phyloP scores from a whole-genome alignment of 1,140 invertebrate genomes.

The Patella vulgata region DNA sequence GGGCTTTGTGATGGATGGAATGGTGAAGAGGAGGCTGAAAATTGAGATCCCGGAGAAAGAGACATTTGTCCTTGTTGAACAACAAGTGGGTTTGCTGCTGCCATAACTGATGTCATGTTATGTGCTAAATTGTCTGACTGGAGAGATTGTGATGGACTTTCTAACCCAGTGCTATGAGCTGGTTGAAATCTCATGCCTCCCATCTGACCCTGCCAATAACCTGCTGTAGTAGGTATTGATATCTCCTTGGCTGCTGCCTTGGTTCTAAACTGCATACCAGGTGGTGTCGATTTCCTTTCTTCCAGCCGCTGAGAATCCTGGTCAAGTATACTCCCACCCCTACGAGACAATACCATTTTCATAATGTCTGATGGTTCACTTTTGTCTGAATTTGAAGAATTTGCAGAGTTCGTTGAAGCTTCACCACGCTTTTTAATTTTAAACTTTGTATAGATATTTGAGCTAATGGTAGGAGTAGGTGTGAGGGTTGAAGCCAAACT shows the following conservation, averaged over 20 bases:
- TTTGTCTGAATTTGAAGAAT: constrained; percentile 44
- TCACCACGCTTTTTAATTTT: constrained; percentile 67
- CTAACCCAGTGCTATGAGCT: too few species aligned
- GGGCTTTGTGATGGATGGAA: constrained; percentile 4
- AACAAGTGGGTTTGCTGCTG: too few species aligned
- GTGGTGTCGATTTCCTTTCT: constrained; percentile 72
- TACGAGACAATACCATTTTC: constrained; percentile 84
- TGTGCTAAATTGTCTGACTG: too few species aligned
- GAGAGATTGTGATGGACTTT: too few species aligned
- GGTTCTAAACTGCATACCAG: neutral
- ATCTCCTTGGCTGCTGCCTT: neutral
- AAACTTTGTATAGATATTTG: constrained; percentile 61
- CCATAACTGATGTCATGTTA: too few species aligned
- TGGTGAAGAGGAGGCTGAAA: constrained; percentile 5
- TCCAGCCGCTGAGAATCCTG: constrained; percentile 94
- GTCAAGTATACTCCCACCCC: constrained; percentile 89
- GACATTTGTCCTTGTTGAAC: too few species aligned
- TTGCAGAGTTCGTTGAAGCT: constrained; percentile 14
- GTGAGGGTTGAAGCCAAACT: constrained; percentile 27
- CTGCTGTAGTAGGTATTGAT: neutral
- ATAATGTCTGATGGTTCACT: constrained; percentile 90
- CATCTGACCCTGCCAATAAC: too few species aligned
- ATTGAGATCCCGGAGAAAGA: constrained; percentile 2
- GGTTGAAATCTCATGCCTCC: too few species aligned
- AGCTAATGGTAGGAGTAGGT: constrained; percentile 33